These are phyloP conservation scores for Numida meleagris DNA, from an alignment of 2,113 vertebrate species.

Conservation along the genomic window DNA sequence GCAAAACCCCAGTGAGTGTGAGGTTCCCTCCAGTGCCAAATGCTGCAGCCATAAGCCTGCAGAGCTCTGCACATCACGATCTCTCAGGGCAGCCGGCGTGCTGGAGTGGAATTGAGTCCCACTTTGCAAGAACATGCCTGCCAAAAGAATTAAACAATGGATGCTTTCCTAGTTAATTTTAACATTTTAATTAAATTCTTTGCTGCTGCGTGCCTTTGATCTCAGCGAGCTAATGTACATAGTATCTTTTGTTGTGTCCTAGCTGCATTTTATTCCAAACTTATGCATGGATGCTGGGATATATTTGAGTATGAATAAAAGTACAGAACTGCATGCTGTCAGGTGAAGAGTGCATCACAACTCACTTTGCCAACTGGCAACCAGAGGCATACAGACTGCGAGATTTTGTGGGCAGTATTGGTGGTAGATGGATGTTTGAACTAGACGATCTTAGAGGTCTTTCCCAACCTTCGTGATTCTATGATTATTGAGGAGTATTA, in stretches of 20 bases:
- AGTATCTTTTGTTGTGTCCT: neutral
- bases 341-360: neutral
- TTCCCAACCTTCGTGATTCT: too few relatives aligned
- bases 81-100: neutral
- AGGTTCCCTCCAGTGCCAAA: neutral
- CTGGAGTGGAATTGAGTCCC: neutral
- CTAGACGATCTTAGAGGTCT: too few relatives aligned
- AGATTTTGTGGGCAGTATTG: neutral
- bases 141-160: slow-evolving; percentile 65
- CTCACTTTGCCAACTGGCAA: neutral
- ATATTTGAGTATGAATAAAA: neutral
- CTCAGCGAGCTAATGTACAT: neutral
- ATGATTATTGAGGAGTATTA: neutral
- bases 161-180: slow-evolving; percentile 58
- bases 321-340: neutral
- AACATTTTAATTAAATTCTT: slow-evolving; percentile 69
- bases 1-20: neutral
- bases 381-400: neutral
- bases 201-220: slow-evolving; percentile 53
- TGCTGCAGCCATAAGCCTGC: neutral
- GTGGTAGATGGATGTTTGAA: too few relatives aligned
- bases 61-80: slow-evolving; percentile 15
- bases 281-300: neutral
- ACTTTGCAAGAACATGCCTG: neutral
- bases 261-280: neutral